These are phyloP conservation scores for Mormyrus iriodes DNA, from an alignment of 2,113 vertebrate genomes.

Conservation along the genomic window DNA sequence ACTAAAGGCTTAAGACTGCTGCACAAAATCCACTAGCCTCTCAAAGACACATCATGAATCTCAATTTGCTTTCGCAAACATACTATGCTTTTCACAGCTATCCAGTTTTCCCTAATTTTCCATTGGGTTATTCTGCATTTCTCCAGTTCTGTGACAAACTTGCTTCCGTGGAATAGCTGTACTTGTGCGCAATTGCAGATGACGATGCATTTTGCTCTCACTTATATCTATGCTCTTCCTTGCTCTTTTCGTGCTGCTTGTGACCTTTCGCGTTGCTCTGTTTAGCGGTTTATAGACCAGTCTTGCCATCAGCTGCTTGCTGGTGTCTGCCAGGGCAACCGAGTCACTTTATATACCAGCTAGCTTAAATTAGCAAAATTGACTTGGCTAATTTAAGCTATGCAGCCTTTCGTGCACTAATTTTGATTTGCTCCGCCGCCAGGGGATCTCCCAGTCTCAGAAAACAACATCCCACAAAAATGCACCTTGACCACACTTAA, in stretches of 20 bases:
- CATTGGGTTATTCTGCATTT: neutral
- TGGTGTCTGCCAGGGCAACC: neutral
- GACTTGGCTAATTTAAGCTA: neutral
- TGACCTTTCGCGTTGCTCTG: neutral
- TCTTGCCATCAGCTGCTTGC: neutral
- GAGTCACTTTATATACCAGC: neutral
- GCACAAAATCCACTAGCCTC: neutral
- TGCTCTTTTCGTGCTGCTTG: neutral
- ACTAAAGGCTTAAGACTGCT: neutral
- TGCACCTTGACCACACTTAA: neutral
- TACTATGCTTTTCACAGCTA: neutral
- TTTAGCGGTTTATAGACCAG: neutral
- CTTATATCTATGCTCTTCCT: neutral
- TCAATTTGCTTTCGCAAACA: neutral
- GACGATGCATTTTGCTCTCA: neutral
- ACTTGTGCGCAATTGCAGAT: neutral
- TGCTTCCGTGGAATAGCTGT: neutral
- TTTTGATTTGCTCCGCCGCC: neutral
- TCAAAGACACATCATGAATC: neutral
- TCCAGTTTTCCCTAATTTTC: neutral
- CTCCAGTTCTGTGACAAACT: neutral
- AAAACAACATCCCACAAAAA: neutral
- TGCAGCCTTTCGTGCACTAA: neutral
- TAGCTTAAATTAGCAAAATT: neutral
- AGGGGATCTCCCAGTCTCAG: neutral